Evolutionary conservation across 2,797 vertebrate genomes (phyloP).

Genomic region (Parotocinclus haroldoi): DNA sequence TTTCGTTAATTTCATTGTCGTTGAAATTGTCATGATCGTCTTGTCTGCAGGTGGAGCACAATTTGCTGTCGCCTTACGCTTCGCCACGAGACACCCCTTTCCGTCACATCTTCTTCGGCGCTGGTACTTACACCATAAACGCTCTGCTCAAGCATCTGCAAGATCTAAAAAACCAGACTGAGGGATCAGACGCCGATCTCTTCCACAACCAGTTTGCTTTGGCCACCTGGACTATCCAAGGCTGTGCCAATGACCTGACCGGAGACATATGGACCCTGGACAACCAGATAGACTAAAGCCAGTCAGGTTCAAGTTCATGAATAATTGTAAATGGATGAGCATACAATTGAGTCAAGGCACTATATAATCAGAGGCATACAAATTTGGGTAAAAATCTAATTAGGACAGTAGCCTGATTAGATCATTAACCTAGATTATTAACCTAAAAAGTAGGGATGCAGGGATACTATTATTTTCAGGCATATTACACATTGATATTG

Average conservation of each 20-base stretch:
- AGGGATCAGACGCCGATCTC: slow-evolving; percentile 53
- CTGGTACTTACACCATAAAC: slow-evolving; percentile 78
- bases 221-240: slow-evolving; percentile 87
- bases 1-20: no score
- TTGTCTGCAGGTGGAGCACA: slow-evolving; percentile 78
- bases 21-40: no score
- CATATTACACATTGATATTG: no score
- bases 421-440: no score
- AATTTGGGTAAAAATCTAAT: no score
- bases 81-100: slow-evolving; percentile 78
- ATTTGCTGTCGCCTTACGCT: slow-evolving; percentile 85
- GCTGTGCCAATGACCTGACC: slow-evolving; percentile 79
- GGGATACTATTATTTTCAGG: no score
- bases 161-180: slow-evolving; percentile 36
- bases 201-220: slow-evolving; percentile 83
- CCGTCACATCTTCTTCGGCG: slow-evolving; percentile 87
- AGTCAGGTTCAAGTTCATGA: no score
- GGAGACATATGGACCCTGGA: slow-evolving; percentile 83
- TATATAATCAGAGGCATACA: no score
- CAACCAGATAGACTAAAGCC: slow-evolving; percentile 68
- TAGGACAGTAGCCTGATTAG: no score
- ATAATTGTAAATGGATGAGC: no score
- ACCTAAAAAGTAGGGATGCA: no score
- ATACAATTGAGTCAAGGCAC: no score
- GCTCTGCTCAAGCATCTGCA: slow-evolving; percentile 69